A percentile compares a stretch with the other conserved stretches of the same genome.
phyloP scores from a whole-genome alignment of 1,140 invertebrate species.

The Liolophura sinensis region DNA sequence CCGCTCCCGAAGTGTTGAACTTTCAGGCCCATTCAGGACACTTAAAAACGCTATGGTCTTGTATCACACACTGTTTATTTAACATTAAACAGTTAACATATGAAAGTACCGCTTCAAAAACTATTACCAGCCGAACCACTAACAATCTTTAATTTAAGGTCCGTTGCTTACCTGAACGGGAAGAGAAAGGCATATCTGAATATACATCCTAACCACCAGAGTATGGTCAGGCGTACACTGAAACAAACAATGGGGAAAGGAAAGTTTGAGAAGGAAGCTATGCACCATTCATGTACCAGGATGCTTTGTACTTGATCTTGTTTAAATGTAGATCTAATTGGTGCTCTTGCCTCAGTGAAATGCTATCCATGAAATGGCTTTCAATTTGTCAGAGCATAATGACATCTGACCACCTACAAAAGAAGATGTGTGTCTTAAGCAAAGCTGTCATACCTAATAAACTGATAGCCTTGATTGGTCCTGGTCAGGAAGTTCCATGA shows the following conservation, averaged over 20 bases:
- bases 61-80: too few species aligned
- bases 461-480: conserved; percentile 43
- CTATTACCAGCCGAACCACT: neutral
- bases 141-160: conserved; percentile 7
- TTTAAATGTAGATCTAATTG: neutral
- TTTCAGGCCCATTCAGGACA: neutral
- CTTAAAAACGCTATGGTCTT: neutral
- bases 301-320: neutral
- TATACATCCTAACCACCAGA: conserved; percentile 43
- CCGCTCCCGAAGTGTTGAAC: too few species aligned
- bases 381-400: neutral
- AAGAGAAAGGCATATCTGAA: conserved; percentile 44
- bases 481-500: conserved; percentile 50
- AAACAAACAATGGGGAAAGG: conserved; percentile 6
- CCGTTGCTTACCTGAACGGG: conserved; percentile 42
- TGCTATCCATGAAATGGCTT: neutral
- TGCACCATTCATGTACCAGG: neutral
- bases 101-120: neutral
- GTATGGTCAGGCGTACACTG: conserved; percentile 41
- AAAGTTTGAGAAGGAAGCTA: conserved; percentile 1
- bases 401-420: neutral
- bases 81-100: neutral
- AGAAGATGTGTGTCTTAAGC: neutral
- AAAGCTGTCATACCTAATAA: conserved; percentile 48
- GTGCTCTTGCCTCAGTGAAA: neutral